Evolutionary conservation across 2,113 vertebrate genomes (phyloP), one percentile per base, ranked within the genome.

Genomic region (Spizaetus ornatus): DNA sequence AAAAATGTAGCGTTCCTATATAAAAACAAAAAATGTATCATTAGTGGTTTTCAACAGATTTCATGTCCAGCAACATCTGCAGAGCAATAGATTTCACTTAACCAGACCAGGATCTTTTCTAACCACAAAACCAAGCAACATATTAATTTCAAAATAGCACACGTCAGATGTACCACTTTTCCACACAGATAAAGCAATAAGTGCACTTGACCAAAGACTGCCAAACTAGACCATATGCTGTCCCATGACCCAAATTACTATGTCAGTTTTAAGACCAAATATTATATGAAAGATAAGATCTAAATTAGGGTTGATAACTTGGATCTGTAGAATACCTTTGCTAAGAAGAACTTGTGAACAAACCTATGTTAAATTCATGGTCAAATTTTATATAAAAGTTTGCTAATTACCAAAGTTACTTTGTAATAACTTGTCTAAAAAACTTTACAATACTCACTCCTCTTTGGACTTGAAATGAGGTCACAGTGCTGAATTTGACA

Each of bases 1-100:
- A 98, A 97, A 98, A 98, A 97, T 79, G 95, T 16, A 89, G 72
- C 84, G 91, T 94, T 96, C 77, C 85, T 97, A 88, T 94, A 96
- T 42, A 95, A 95, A 97, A 97, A 79, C 83, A 97, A 96, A 97
- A 95, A 62, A 95, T 62, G 74, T 96, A 93, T 93, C 91, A 98
- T 97, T 97, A 97, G 95, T 81, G 88, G 96, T 89, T 97, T 95
- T 88, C 69, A 95, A 93, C 58, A 95, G 86, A 95, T 95, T 97
- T 97, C 80, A 63, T 14, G 86, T 93, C 88, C 88, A 94, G 91
- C 93, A 94, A 93, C 86, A 97, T 94, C 88, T 97, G 97, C 76
- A 96, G 94, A 96, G 88, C 67, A 93, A 93, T 18, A 88, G 62
- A 95, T 92, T 97, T 96, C 89, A 76, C 70, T 97, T 90, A 90